phyloP scores from a whole-genome alignment of 2,797 vertebrate genomes.

The Calcarius lapponicus region DNA sequence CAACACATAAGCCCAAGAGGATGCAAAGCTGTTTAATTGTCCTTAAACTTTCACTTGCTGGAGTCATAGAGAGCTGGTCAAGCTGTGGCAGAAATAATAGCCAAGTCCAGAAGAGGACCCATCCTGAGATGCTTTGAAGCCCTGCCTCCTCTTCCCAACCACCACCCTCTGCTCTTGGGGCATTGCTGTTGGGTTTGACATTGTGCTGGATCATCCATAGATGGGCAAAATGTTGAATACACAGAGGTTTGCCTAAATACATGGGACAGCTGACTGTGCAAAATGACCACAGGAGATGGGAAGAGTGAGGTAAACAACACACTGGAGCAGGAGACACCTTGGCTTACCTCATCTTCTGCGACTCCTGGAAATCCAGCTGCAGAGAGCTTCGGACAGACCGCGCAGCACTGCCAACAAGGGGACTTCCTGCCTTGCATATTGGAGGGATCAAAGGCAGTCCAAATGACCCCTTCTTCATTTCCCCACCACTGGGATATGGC shows the following conservation, averaged over 20 bases:
- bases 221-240: neutral
- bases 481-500: neutral
- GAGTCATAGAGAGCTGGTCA: no score
- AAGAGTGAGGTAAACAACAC: neutral
- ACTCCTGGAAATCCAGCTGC: neutral
- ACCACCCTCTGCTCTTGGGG: neutral
- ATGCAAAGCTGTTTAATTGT: no score
- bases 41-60: no score
- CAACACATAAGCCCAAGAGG: no score
- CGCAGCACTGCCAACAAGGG: neutral
- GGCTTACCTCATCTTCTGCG: constrained; percentile 5
- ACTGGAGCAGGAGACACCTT: neutral
- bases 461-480: neutral
- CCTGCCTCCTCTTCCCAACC: neutral
- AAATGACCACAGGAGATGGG: neutral
- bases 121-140: neutral
- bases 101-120: neutral
- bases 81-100: no score
- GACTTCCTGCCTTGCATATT: neutral
- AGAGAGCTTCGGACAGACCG: neutral
- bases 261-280: neutral
- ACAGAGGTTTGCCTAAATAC: no score
- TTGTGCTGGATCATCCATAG: neutral
- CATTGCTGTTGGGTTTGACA: neutral
- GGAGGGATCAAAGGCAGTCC: neutral